These are phyloP conservation scores for Limnephilus lunatus DNA, from an alignment of 2,888 invertebrate species.

Conservation along the genomic window DNA sequence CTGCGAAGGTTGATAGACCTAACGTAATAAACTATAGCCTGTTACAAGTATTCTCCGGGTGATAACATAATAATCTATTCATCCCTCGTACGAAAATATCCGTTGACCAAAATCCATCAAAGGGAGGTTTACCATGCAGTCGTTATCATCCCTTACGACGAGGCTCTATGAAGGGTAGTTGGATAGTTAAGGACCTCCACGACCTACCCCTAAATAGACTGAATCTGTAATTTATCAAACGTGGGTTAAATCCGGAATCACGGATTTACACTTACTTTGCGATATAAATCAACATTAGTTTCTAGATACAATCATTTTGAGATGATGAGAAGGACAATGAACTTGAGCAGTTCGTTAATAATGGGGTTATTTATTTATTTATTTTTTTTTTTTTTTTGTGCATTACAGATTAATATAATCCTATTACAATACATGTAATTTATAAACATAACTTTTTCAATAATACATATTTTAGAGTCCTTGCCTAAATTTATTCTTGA, in stretches of 20 bases:
- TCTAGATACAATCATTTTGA: background rate
- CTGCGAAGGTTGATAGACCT: background rate
- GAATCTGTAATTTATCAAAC: background rate
- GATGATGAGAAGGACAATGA: background rate
- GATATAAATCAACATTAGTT: background rate
- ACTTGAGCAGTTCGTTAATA: background rate
- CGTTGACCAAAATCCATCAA: conserved; percentile 13
- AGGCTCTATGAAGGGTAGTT: background rate
- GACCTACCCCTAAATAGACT: background rate
- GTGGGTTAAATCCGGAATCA: background rate
- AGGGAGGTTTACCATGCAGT: conserved; percentile 27
- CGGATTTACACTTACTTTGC: background rate
- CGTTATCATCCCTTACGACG: conserved; percentile 2
- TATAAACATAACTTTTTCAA: too few relatives aligned
- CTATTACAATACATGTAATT: too few relatives aligned
- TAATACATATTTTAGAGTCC: too few relatives aligned
- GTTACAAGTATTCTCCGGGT: background rate
- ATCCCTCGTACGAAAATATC: conserved; percentile 4
- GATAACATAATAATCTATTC: background rate
- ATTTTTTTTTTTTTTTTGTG: too few relatives aligned
- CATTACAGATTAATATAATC: too few relatives aligned
- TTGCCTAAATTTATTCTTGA: too few relatives aligned
- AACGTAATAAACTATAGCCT: background rate
- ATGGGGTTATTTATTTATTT: background rate
- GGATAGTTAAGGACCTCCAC: background rate